Evolutionary conservation across 2,797 vertebrate genomes (phyloP).

Genomic region (Garrulus glandarius): DNA sequence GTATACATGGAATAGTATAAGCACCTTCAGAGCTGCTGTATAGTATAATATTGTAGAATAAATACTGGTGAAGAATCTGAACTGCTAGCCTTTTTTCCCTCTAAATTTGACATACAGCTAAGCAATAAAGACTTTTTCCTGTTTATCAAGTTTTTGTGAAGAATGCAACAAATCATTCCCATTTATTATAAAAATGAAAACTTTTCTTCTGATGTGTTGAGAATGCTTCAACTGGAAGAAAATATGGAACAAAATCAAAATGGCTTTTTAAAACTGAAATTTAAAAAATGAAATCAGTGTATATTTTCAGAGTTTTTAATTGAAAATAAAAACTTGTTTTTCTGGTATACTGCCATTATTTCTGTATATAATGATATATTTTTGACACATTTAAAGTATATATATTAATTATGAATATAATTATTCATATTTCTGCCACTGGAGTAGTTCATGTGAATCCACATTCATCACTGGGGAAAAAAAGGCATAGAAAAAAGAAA

Average conservation of each 20-base stretch:
- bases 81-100: background rate
- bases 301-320: background rate
- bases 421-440: background rate
- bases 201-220: background rate
- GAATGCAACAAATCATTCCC: background rate
- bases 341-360: background rate
- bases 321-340: background rate
- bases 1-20: background rate
- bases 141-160: background rate
- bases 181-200: background rate
- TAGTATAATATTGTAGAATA: background rate
- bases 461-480: background rate
- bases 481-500: background rate
- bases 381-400: background rate
- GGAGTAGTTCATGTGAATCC: background rate
- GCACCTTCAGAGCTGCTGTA: background rate
- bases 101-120: background rate
- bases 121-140: background rate
- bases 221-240: background rate
- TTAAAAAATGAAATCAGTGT: background rate
- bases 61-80: background rate
- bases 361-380: background rate
- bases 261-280: background rate
- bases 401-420: background rate
- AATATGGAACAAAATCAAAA: background rate